A percentile compares a stretch with the other conserved stretches of the same genome.
Evolutionary conservation across 92 coral and sea anemone genomes (phyloP).

Genomic region (Heliopora coerulea): DNA sequence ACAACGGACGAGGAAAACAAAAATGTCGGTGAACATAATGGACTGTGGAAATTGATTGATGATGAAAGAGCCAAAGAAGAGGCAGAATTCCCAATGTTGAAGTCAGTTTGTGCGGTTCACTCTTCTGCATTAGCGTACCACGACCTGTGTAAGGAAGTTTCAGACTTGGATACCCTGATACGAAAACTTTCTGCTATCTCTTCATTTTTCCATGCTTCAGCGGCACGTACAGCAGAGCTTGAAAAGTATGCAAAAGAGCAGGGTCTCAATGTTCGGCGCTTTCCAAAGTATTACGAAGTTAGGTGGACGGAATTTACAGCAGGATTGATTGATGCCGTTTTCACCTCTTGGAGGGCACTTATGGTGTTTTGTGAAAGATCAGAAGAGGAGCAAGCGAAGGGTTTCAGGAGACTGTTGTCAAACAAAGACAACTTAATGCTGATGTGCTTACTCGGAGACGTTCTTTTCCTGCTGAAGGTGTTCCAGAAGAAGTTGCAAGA

Average conservation of each 20-base stretch:
- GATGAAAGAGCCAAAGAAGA: constrained; percentile 22
- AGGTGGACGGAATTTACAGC: constrained; percentile 26
- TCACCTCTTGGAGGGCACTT: constrained; percentile 15
- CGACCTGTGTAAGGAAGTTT: constrained; percentile 9
- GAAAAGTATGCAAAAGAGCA: constrained; percentile 17
- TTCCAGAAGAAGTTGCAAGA: constrained; percentile 21
- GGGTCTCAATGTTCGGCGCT: neutral
- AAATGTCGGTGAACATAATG: constrained; percentile 15
- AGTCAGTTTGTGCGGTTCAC: constrained; percentile 33
- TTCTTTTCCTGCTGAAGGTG: constrained; percentile 2
- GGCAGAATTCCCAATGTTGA: constrained; percentile 4
- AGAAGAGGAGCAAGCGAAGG: neutral
- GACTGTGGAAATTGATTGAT: too few species aligned
- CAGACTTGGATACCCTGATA: constrained; percentile 22
- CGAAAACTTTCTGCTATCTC: constrained; percentile 22
- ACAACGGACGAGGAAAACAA: constrained; percentile 29
- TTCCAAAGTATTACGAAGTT: constrained; percentile 11
- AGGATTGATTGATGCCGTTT: neutral
- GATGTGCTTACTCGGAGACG: constrained; percentile 2
- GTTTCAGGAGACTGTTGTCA: too few species aligned
- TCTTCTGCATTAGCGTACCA: constrained; percentile 22
- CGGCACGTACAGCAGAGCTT: constrained; percentile 18
- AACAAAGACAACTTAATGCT: neutral
- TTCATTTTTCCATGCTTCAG: constrained; percentile 29
- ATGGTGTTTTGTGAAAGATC: neutral